Base-by-base conservation (phyloP, 2,113 vertebrate species). In the Hiodon tergisus region DNA sequence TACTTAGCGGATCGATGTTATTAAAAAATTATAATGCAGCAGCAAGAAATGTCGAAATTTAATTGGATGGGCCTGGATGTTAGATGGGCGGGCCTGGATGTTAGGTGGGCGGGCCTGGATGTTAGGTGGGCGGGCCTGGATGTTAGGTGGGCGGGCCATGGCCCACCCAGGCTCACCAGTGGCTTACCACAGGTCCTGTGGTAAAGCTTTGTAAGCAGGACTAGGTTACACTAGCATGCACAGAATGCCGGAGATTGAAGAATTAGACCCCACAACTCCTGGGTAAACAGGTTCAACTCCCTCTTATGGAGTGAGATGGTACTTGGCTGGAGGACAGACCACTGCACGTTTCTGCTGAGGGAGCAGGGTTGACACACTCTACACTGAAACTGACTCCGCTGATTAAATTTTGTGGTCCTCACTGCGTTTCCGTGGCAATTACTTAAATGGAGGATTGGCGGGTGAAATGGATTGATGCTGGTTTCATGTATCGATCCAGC, bases 381-480 rank as follows among this genome's bases (percentile, higher is more conserved):
- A 13, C 16, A 48, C 58, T 5, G 46, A 60, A 61, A 79, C 79
- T 72, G 7, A 53, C 68, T 79, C 52, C 6, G 69, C 63, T 69
- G 74, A 76, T 79, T 73, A 76, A 47, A 79, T 76, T 76, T 73
- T 59, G 74, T 55, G 78, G 48, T 66, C 66, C 71, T 70, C 67
- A 60, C 50, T 52, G 16, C 61, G 17, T 58, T 53, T 84, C 81
- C 71, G 80, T 79, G 76, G 78, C 76, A 76, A 76, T 86, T 85
- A 83, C 72, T 83, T 62, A 50, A 62, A 67, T 59, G 76, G 55
- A 81, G 54, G 85, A 83, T 70, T 84, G 83, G 85, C 81, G 86
- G 79, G 59, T 84, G 78, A 76, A 83, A 84, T 82, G 85, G 82
- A 86, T 83, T 85, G 79, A 87, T 86, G 80, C 72, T 77, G 81